Base-by-base conservation (phyloP, 2,797 vertebrate genomes). In the Enteromius unitaeniatus region DNA sequence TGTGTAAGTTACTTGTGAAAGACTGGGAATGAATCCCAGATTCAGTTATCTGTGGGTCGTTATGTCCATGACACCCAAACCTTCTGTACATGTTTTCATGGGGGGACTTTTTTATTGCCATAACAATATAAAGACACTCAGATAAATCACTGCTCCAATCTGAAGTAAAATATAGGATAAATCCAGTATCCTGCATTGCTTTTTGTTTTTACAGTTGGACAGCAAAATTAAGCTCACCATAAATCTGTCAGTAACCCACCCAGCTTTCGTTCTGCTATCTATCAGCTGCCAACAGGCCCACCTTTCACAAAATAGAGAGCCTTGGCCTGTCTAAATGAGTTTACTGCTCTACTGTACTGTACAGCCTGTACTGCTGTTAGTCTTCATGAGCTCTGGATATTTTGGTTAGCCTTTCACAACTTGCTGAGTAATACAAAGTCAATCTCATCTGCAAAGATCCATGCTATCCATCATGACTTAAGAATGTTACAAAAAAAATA, bases 161-260 rank as follows among this genome's bases (percentile, higher is more conserved):
- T 84, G 21, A 34, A 81, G 40, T 45, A 37, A 86, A 74, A 75
- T 74, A 74, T 9, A 78, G 51, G 3, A 47, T 15, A 64, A 42
- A 21, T 42, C 62, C 23, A 40, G 62, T 68, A 47, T 76, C 15
- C 60, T 58, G 68, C 21, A 37, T 67, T 83, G 49, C 4, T 40
- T 81, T 40, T 72, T 65, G 75, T 86, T 87, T 84, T 87, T 82
- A 45, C 58, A 80, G 53, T 78, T 55, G 60, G 45, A 77, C 23
- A 47, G 77, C 64, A 65, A 60, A 84, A 67, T 81, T 55, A 82
- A 37, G 45, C 23, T 62, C 72, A 80, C 67, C 76, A 69, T 86
- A 74, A 86, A 42, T 73, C 17, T 49, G 53, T 79, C 40, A 28
- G 82, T 78, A 84, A 82, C 47, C 65, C 81, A 72, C 64, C 75